Base-by-base conservation (phyloP, 1,140 invertebrate species). In the Drosophila melanogaster region DNA sequence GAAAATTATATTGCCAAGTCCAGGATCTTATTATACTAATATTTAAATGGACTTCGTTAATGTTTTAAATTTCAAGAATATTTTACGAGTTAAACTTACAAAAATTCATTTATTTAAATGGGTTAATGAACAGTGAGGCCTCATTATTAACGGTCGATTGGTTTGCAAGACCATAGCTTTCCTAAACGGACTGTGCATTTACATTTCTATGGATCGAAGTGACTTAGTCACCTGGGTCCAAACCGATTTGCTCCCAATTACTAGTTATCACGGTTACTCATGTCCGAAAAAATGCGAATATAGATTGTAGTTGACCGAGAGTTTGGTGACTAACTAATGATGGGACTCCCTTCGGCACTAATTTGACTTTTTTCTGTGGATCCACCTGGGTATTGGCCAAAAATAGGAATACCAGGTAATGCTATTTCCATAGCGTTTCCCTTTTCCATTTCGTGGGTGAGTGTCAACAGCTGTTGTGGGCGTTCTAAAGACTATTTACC, bases 401-500 rank as follows among this genome's bases (percentile, higher is more conserved):
- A 57, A 57, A 57, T 44, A 35, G 56, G 75, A 62, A 67, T 57
- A 49, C 40, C 80, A 79, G 79, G 80, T 84, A 61, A 60, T 49
- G 65, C 47, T 56, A 76, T 84, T 84, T 84, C 76, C 65, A 57
- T 26, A 10, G 10, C 19, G 15, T 35, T 76, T 14, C 17, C n/a
- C n/a, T 47, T 65, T 12, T 40, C 4, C n/a, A 30, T 17, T 62
- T 43, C 19, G 24, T 37, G 30, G 38, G 44, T 24, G 80, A 84
- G 62, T 72, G 76, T 61, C 80, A 79, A 65, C 81, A 79, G 67
- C 77, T 85, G 81, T 84, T 33, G 81, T 85, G 81, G 81, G 81
- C 73, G 81, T 66, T 10, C 41, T 44, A 40, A 69, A 80, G 77
- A 84, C 59, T 22, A 64, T 38, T 43, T 17, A 54, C 37, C 51